Evolutionary conservation across 2,797 vertebrate genomes (phyloP), one percentile per base, ranked within the genome.

Genomic region (Hipposideros larvatus): DNA sequence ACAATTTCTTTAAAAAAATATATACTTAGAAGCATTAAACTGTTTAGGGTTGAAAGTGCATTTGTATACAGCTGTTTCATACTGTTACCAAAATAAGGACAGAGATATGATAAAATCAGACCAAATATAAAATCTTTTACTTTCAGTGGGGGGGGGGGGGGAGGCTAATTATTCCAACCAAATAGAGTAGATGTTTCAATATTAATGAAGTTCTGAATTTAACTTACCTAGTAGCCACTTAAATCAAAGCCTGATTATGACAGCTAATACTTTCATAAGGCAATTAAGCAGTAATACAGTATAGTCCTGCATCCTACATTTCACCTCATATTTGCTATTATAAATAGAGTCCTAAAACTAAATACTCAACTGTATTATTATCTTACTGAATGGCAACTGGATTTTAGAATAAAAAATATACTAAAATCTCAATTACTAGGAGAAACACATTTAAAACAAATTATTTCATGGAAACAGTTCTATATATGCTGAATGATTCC

Each of bases 371-470:
- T 65, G 41, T 1, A 91, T 68, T 75, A 57, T 24, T 78, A 79
- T 83, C 65, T 77, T 70, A 84, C 22, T 59, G 57, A 88, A 75
- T 85, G 37, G 46, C 37, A 95, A 65, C 2, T 85, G 37, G 37
- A 73, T 80, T 65, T 74, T 84, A 80, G 34, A 65, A 90, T 63
- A 37, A 86, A 41, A 68, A 68, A 83, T 18, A 87, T 26, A 61
- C 37, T 88, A 66, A 53, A 19, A 63, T 70, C 51, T 90, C 63
- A 93, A 88, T 68, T 51, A 91, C 71, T 28, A 10, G 19, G n/a
- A 87, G 55, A 87, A 95, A 94, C 46, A 87, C 16, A 80, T 71
- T 86, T 86, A 79, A 93, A 88, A 91, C 26, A 63, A 95, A 89
- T 82, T 61, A 77, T 87, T 88, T 90, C 70, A 79, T 80, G 15